Percentiles rank a stretch among this genome's conserved stretches.
Conservation (phyloP, 2,797 vertebrate genomes). For the Characodon lateralis region DNA sequence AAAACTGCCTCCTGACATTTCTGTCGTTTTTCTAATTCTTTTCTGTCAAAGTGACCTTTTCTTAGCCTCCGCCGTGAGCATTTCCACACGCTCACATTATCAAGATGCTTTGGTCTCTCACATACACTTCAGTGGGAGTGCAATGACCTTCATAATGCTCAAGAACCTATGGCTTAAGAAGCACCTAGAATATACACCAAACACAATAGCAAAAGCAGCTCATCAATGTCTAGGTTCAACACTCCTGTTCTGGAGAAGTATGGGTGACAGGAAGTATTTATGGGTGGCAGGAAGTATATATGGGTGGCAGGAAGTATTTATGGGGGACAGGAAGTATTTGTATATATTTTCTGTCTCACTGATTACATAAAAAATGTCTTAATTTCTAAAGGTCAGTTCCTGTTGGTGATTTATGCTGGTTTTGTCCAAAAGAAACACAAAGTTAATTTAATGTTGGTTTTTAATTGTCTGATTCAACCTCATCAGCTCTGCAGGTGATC, state of each 20-base stretch:
- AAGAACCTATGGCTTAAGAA: background rate
- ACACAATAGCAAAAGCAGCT: slow-evolving; percentile 9
- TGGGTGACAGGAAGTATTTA: background rate
- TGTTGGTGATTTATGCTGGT: background rate
- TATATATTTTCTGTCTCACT: background rate
- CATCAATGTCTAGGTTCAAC: background rate
- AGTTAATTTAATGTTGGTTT: too few species aligned
- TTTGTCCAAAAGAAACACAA: background rate
- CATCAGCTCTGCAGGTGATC: background rate
- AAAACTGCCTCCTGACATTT: slow-evolving; percentile 80
- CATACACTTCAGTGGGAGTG: slow-evolving; percentile 36
- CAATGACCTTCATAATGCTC: slow-evolving; percentile 13
- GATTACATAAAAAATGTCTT: background rate
- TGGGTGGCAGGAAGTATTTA: background rate
- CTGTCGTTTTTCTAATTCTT: slow-evolving; percentile 76
- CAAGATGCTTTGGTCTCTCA: slow-evolving; percentile 56
- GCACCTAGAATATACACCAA: slow-evolving; percentile 1
- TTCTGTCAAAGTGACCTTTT: slow-evolving; percentile 78
- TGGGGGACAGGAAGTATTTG: background rate
- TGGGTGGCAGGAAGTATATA: background rate
- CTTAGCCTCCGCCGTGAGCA: slow-evolving; percentile 62
- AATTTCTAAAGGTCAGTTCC: background rate
- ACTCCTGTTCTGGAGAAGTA: background rate
- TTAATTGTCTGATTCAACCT: too few species aligned
- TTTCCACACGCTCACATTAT: slow-evolving; percentile 62